Evolutionary conservation across 2,113 vertebrate species (phyloP).

Genomic region (Lycocorax pyrrhopterus): DNA sequence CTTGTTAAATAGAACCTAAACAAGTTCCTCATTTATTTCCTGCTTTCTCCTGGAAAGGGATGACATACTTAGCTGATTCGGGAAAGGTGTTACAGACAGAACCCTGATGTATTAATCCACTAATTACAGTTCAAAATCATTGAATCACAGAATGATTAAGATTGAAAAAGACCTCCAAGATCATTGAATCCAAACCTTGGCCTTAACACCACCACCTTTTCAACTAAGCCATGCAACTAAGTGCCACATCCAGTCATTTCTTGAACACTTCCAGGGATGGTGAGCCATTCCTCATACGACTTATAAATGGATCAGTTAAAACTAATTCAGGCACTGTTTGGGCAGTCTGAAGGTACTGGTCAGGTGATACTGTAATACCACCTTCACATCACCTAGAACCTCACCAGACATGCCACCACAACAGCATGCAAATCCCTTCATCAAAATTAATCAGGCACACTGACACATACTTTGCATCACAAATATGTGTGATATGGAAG

Average conservation of each 20-base stretch:
- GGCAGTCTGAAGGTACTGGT: background rate
- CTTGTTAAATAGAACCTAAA: background rate
- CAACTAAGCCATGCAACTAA: background rate
- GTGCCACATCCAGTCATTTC: background rate
- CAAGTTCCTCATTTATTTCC: background rate
- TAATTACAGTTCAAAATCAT: background rate
- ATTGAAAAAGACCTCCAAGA: background rate
- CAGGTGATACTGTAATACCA: background rate
- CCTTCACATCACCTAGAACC: background rate
- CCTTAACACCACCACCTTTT: background rate
- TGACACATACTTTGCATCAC: background rate
- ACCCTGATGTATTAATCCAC: background rate
- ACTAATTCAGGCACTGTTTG: background rate
- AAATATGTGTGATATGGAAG: background rate
- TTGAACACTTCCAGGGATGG: background rate
- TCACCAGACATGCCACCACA: background rate
- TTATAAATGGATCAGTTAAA: background rate
- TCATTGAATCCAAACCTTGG: background rate
- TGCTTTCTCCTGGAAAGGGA: background rate
- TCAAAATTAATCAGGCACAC: background rate
- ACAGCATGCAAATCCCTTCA: background rate
- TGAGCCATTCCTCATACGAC: background rate
- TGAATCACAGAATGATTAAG: background rate
- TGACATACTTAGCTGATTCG: background rate
- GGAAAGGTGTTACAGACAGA: background rate